Base-by-base conservation (phyloP, 1,140 invertebrate species). In the Megalopta genalis region DNA sequence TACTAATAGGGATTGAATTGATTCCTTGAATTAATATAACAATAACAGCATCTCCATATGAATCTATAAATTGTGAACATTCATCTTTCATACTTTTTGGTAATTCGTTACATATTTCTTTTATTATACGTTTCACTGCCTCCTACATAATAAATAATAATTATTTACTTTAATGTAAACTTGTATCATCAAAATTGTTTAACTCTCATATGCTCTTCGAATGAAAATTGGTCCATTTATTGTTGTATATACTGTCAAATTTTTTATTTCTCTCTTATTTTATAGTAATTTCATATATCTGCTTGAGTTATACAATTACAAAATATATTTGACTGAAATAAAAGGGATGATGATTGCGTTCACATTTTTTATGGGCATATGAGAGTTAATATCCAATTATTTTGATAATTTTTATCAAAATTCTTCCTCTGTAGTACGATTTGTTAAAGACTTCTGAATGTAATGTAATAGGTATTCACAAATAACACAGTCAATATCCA, bases 391-490 rank as follows among this genome's bases (percentile, higher is more conserved):
- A 42, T 46, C 14, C 14, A 46, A n/a, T n/a, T n/a, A 46, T 12
- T 46, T 32, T 32, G 32, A 4, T 52, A 42, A 82, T 63, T 71
- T 77, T 86, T 93, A 95, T n/a, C n/a, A n/a, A n/a, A n/a, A n/a
- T n/a, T n/a, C n/a, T n/a, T n/a, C 96, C 93, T 96, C 96, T 27
- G 94, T 96, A 37, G 91, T 91, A 18, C 95, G 95, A 83, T 95
- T 93, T 63, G 95, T 96, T 62, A 98, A 93, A 14, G 94, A 93
- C 76, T 96, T 93, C 89, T 98, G 96, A 65, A 98, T 81, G 80
- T 96, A 96, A 90, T 97, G 96, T 63, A 98, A 89, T 86, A 97
- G 93, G 92, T 97, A 97, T 93, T 97, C 95, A 90, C 97, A 98
- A 84, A 98, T 94, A 46, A 95, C 94, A 92, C 97, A 98, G 0